A percentile compares a stretch with the other conserved stretches of the same genome.
Evolutionary conservation across 2,888 invertebrate species (phyloP).

Genomic region (Digitonthophagus gazella): DNA sequence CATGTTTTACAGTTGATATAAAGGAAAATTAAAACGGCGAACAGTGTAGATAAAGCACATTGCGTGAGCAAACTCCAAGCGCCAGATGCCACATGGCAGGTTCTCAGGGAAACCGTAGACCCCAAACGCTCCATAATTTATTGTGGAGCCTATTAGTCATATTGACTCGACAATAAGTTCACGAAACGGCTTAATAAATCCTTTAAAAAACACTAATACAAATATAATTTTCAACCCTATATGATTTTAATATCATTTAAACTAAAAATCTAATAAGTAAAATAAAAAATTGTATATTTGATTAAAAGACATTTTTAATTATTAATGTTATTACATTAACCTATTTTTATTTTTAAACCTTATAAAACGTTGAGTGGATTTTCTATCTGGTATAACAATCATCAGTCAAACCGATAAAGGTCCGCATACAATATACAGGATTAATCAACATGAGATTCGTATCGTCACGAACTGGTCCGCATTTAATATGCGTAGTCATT

Average conservation of each 20-base stretch:
- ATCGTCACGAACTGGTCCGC: not conserved
- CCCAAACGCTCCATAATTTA: conserved; percentile 8
- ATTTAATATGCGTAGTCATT: not conserved
- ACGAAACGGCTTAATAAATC: conserved; percentile 9
- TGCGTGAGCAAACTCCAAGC: conserved; percentile 10
- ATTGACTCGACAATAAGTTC: conserved; percentile 15
- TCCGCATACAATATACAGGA: not conserved
- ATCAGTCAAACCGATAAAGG: not conserved
- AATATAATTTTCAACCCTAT: not conserved
- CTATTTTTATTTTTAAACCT: too few relatives aligned
- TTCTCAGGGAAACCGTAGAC: conserved; percentile 11
- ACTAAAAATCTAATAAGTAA: too few relatives aligned
- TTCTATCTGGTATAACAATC: not conserved
- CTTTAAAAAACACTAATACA: not conserved
- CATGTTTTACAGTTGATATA: not conserved
- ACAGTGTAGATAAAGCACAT: conserved; percentile 12
- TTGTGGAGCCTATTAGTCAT: conserved; percentile 8
- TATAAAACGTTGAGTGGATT: too few relatives aligned
- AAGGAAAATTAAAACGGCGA: conserved; percentile 7
- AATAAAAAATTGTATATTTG: too few relatives aligned
- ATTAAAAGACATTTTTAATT: too few relatives aligned
- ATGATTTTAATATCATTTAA: too few relatives aligned
- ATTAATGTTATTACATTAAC: too few relatives aligned
- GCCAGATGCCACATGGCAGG: conserved; percentile 13
- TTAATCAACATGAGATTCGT: not conserved